Evolutionary conservation across 2,888 invertebrate species (phyloP), one percentile per base, ranked within the genome.

Genomic region (Lochmaea capreae): DNA sequence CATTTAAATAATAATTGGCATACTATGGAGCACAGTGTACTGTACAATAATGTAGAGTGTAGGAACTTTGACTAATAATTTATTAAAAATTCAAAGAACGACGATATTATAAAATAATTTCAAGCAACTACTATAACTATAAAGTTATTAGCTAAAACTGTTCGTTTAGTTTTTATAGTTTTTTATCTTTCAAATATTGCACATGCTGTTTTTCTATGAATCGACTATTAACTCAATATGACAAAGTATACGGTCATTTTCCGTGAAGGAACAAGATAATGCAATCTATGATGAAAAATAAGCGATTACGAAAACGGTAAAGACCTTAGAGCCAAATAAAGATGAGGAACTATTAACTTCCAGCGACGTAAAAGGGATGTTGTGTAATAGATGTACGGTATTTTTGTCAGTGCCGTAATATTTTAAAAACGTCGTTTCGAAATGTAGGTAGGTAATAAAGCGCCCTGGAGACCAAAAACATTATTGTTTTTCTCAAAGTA

Each of bases 321-420:
- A 68, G 26, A 67, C 54, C 67, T 67, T 68, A 61, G 14, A 68
- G 11, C 68, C 68, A 62, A 62, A 68, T 67, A 46, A 52, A 68
- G 68, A 61, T 52, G 58, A 68, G 68, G 61, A 68, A 62, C 61
- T 46, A 16, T 61, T 68, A 61, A 62, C 61, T 54, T 39, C 18
- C 72, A 66, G 54, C 65, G 61, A 75, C 72, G 42, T 43, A 69
- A 72, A 75, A 75, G 72, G 72, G 72, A 69, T 66, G 54, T 70
- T 69, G 70, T 70, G 75, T 70, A 75, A 75, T 14, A 62, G 22
- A n/a, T 69, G 59, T 69, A 75, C 66, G 72, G 72, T 67, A 54
- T 43, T 66, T 57, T 49, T 16, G 54, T 42, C 69, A 52, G 70
- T 66, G 69, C 65, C 70, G 66, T 69, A 59, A 65, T 68, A 73